Evolutionary conservation across 2,113 vertebrate species (phyloP).

Genomic region (Meleagris gallopavo): DNA sequence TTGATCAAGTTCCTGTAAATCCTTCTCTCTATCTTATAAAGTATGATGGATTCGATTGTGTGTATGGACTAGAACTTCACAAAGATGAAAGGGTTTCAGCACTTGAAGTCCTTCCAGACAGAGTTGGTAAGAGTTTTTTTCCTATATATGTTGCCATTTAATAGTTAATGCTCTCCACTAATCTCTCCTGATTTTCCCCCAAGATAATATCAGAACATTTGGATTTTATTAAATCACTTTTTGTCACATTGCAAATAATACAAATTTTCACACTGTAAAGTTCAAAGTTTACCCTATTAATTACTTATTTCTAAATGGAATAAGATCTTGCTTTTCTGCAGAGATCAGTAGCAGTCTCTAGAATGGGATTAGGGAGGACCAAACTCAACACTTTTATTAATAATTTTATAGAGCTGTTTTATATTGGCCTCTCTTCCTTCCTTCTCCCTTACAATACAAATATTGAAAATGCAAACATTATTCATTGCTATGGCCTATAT

Average conservation of each 20-base stretch:
- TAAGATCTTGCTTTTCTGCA: slow-evolving; percentile 3
- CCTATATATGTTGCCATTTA: neutral
- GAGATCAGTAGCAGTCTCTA: slow-evolving; percentile 5
- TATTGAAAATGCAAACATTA: neutral
- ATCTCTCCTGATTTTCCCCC: neutral
- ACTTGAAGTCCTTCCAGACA: slow-evolving; percentile 93
- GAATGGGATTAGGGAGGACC: neutral
- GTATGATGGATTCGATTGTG: slow-evolving; percentile 96
- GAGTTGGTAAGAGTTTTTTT: slow-evolving; percentile 86
- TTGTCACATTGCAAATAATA: neutral
- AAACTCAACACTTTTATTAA: neutral
- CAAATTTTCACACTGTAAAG: neutral
- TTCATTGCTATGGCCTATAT: neutral
- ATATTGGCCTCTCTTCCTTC: neutral
- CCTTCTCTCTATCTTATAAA: slow-evolving; percentile 97
- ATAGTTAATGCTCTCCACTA: neutral
- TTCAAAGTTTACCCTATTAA: neutral
- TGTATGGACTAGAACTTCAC: slow-evolving; percentile 97
- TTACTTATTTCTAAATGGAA: neutral
- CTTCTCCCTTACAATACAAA: neutral
- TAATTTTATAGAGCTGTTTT: neutral
- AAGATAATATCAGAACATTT: neutral
- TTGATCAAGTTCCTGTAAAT: slow-evolving; percentile 97
- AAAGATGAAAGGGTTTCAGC: slow-evolving; percentile 95
- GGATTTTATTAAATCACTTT: neutral